Base-by-base conservation (phyloP, 1,140 invertebrate genomes). In the Macrosteles quadrilineatus region DNA sequence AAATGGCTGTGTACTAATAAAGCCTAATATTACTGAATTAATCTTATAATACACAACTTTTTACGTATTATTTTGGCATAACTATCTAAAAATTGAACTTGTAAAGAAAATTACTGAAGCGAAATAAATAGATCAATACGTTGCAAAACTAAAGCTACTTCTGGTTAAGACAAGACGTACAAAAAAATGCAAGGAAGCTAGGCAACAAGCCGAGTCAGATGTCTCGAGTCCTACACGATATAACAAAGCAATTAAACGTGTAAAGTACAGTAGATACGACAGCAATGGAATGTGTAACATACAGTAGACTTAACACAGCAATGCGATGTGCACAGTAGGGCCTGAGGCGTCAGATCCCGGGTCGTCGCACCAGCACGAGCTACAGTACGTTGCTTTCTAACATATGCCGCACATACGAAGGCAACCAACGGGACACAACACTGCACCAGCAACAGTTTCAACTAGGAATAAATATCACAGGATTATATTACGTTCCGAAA, bases 321-420 rank as follows among this genome's bases (percentile, higher is more conserved):
- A n/a, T 50, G 21, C n/a, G n/a, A 11, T 50, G 47, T 19, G 47
- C 4, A n/a, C 2, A n/a, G n/a, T 4, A 50, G 47, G 6, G 4
- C 47, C 47, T 11, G 47, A 50, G 47, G 47, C 47, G 47, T 50
- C 47, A 19, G n/a, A n/a, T n/a, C n/a, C 32, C 4, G 32, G 55
- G 27, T 59, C 55, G 23, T 59, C 25, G 27, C 55, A 27, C 55
- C 23, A 30, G 55, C 55, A 59, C 4, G 12, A 2, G 21, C n/a
- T n/a, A n/a, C n/a, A 19, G 19, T 3, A 30, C 17, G 32, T 66
- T 43, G 40, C 63, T 36, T 66, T 45, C 36, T 66, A 66, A 66
- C 63, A 45, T 66, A 66, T 66, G 63, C 63, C 59, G 23, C 36
- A 66, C 63, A 66, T 66, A 66, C 63, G 63, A 66, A 66, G 63